A percentile compares a stretch with the other conserved stretches of the same genome.
phyloP scores from a whole-genome alignment of 2,888 invertebrate species.

The Coleophora flavipennella region DNA sequence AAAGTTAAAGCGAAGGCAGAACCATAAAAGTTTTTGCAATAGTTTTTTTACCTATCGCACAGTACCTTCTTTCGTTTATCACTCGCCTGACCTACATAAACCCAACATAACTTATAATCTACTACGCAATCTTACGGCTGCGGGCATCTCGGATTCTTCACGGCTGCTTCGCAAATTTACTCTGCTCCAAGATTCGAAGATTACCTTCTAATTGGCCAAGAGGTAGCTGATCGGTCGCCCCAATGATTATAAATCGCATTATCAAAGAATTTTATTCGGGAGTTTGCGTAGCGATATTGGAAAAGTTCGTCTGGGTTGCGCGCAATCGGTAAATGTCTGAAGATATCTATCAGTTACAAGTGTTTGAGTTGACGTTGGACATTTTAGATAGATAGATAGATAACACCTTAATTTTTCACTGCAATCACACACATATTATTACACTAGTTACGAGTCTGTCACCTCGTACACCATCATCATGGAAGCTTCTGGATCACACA shows the following conservation, averaged over 20 bases:
- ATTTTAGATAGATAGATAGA: slow-evolving; percentile 22
- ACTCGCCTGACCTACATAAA: not conserved
- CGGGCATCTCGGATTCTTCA: slow-evolving; percentile 7
- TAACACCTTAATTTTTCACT: no score
- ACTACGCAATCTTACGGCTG: slow-evolving; percentile 2
- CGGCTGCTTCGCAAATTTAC: slow-evolving; percentile 23
- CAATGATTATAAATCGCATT: slow-evolving; percentile 62
- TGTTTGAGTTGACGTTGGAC: slow-evolving; percentile 29
- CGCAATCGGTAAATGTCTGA: slow-evolving; percentile 45
- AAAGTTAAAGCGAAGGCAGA: no score
- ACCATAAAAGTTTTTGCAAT: no score
- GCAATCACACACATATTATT: no score
- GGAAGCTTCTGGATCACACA: no score
- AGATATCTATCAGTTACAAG: slow-evolving; percentile 39
- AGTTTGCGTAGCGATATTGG: slow-evolving; percentile 55
- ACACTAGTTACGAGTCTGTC: no score
- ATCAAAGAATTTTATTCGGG: slow-evolving; percentile 44
- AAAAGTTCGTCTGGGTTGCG: slow-evolving; percentile 41
- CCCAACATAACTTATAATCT: not conserved
- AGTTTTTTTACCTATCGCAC: not conserved
- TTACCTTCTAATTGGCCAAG: slow-evolving; percentile 40
- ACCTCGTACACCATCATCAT: no score
- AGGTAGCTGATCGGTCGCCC: slow-evolving; percentile 21
- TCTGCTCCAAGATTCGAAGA: slow-evolving; percentile 20
- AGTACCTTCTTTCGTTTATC: not conserved